Base-by-base conservation (phyloP, 2,113 vertebrate species). In the Pica pica region DNA sequence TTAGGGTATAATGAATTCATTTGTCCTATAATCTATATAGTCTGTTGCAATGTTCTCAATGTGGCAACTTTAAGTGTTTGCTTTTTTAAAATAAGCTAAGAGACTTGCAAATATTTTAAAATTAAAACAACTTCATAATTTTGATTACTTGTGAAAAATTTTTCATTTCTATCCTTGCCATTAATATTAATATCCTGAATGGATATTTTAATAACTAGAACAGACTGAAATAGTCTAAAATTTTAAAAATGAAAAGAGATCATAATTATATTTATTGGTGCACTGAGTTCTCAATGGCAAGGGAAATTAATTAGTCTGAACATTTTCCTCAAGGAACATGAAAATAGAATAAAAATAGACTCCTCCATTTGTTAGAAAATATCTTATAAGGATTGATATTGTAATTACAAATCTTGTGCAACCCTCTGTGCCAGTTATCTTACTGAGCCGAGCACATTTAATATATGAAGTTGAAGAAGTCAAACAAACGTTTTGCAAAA, bases 401-500 rank as follows among this genome's bases (percentile, higher is more conserved):
- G 37, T 65, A 80, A 85, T 95, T 55, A 65, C 4, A 50, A 57
- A 16, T 37, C 52, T 71, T 94, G 39, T 9, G 0, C 37, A 81
- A 63, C 30, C 19, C 49, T 26, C 22, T 35, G 42, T 67, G 18
- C 52, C 47, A 59, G 35, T 74, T 35, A 15, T 75, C 47, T 74
- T 64, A 49, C 56, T 73, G 65, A 70, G 30, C 61, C 5, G 31
- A 96, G 37, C n/a, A 46, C 47, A 42, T 80, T 93, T 84, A 83
- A 57, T 28, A 0, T 2, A 41, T 8, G 13, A 78, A 75, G 37
- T 22, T 81, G 89, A 92, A 89, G 71, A 68, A 90, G 37, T 42
- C 61, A 92, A 84, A 68, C 39, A 95, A 94, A 93, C 37, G 71
- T 93, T 97, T 78, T 89, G 63, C 47, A 93, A 91, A 94, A 39